These are phyloP conservation scores for Epiblema foenella DNA, from an alignment of 2,888 invertebrate species.

Conservation along the genomic window DNA sequence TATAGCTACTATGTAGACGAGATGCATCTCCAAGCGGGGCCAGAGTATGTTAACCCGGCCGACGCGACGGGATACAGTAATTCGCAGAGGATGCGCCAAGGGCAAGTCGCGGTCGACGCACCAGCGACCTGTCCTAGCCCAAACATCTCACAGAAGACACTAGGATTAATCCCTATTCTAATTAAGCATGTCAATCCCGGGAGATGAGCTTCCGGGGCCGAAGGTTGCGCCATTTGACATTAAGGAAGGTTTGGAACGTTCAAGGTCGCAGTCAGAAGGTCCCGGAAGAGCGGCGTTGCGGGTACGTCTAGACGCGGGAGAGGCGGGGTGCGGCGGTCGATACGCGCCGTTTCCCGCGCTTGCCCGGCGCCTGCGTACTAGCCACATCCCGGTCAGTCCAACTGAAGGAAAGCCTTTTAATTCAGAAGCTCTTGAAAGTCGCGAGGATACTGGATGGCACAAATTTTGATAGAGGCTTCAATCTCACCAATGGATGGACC, in stretches of 20 bases:
- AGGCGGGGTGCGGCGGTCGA: slow-evolving; percentile 75
- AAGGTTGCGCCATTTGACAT: slow-evolving; percentile 75
- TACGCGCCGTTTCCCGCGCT: slow-evolving; percentile 84
- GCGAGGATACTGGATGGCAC: slow-evolving; percentile 5
- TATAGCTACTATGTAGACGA: slow-evolving; percentile 21
- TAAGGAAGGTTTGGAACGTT: slow-evolving; percentile 82
- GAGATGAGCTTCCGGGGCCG: slow-evolving; percentile 57
- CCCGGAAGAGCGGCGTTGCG: slow-evolving; percentile 80
- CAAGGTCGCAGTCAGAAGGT: slow-evolving; percentile 82
- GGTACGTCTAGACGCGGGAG: slow-evolving; percentile 82
- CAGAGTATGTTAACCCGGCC: slow-evolving; percentile 69
- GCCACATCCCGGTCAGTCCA: slow-evolving; percentile 60
- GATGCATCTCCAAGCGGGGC: slow-evolving; percentile 52
- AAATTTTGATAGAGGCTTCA: background rate
- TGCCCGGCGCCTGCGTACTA: slow-evolving; percentile 77
- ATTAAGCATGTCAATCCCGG: slow-evolving; percentile 64
- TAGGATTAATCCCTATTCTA: slow-evolving; percentile 57
- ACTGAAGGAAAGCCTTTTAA: slow-evolving; percentile 56
- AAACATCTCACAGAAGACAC: slow-evolving; percentile 52
- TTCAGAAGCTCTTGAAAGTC: slow-evolving; percentile 31
- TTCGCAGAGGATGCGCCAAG: slow-evolving; percentile 73
- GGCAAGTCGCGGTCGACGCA: slow-evolving; percentile 73
- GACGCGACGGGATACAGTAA: slow-evolving; percentile 62
- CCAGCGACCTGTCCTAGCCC: slow-evolving; percentile 65
- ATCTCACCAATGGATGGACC: background rate